Evolutionary conservation across 92 coral and sea anemone species (phyloP).

Genomic region (Montipora capitata): DNA sequence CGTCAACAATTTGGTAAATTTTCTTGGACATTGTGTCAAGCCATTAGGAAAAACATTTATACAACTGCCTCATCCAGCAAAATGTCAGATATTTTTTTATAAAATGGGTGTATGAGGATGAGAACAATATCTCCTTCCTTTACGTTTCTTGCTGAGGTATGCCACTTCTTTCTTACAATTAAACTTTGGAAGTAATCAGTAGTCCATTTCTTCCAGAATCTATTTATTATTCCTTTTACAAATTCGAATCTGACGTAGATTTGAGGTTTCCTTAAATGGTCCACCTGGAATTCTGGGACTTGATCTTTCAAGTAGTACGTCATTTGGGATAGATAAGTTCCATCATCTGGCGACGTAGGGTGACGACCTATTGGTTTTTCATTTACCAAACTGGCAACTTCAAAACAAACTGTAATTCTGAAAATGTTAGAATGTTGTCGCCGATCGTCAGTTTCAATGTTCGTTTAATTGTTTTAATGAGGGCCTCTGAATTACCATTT

Average conservation of each 20-base stretch:
- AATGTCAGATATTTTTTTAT: no score
- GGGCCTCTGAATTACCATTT: no score
- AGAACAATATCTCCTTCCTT: slow-evolving; percentile 62
- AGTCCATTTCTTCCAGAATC: slow-evolving; percentile 74
- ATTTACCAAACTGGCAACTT: no score
- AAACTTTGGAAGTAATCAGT: not conserved
- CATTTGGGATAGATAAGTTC: slow-evolving; percentile 42
- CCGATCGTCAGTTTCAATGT: slow-evolving; percentile 9
- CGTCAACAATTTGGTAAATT: no score
- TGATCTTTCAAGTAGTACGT: slow-evolving; percentile 56
- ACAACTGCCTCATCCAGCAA: no score
- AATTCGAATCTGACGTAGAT: slow-evolving; percentile 56
- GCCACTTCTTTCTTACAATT: slow-evolving; percentile 57
- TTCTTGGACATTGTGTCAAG: no score
- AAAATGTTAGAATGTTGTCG: slow-evolving; percentile 11
- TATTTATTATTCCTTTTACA: slow-evolving; percentile 26
- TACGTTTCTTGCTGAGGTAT: slow-evolving; percentile 46
- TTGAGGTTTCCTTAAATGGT: slow-evolving; percentile 22
- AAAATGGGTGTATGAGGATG: not conserved
- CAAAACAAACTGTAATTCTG: no score
- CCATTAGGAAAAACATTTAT: no score
- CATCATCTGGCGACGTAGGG: no score
- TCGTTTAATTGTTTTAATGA: no score
- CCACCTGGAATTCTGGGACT: slow-evolving; percentile 40
- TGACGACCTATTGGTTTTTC: no score